phyloP scores from a whole-genome alignment of 2,888 invertebrate genomes.

The Lycia hirtaria region DNA sequence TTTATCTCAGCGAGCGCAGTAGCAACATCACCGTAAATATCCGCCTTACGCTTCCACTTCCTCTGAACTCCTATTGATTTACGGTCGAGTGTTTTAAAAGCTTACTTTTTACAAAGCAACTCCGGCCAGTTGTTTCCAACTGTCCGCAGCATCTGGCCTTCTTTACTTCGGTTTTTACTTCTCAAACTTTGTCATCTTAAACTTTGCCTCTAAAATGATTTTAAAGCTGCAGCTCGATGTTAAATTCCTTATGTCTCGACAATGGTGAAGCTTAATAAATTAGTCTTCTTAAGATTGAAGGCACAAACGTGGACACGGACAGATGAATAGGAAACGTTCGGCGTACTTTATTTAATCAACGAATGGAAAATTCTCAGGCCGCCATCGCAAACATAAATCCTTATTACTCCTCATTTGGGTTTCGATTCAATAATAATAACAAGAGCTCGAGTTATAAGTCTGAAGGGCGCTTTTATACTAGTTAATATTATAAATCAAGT shows the following conservation, averaged over 20 bases:
- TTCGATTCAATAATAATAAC: conserved; percentile 71
- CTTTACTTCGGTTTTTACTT: conserved; percentile 76
- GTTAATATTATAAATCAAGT: conserved; percentile 73
- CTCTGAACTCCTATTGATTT: conserved; percentile 81
- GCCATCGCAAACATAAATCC: conserved; percentile 66
- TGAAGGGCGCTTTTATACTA: conserved; percentile 61
- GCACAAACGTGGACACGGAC: conserved; percentile 58
- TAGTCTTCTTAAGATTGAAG: conserved; percentile 54
- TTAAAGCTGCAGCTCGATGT: conserved; percentile 45
- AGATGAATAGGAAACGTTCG: conserved; percentile 64
- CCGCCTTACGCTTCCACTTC: conserved; percentile 73
- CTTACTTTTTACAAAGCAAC: conserved; percentile 80
- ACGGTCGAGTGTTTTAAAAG: conserved; percentile 77
- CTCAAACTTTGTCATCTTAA: conserved; percentile 78
- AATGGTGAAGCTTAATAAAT: conserved; percentile 43
- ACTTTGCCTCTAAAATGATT: conserved; percentile 64
- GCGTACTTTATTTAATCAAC: conserved; percentile 58
- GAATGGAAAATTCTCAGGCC: conserved; percentile 57
- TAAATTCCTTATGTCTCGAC: conserved; percentile 31
- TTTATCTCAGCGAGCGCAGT: conserved; percentile 67
- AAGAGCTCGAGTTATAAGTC: conserved; percentile 61
- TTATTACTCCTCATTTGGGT: conserved; percentile 76
- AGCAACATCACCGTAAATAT: conserved; percentile 75
- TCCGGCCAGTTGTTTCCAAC: conserved; percentile 80
- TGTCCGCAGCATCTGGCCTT: conserved; percentile 80